Conservation (phyloP, 2,113 vertebrate species). For the Holacanthus passer region DNA sequence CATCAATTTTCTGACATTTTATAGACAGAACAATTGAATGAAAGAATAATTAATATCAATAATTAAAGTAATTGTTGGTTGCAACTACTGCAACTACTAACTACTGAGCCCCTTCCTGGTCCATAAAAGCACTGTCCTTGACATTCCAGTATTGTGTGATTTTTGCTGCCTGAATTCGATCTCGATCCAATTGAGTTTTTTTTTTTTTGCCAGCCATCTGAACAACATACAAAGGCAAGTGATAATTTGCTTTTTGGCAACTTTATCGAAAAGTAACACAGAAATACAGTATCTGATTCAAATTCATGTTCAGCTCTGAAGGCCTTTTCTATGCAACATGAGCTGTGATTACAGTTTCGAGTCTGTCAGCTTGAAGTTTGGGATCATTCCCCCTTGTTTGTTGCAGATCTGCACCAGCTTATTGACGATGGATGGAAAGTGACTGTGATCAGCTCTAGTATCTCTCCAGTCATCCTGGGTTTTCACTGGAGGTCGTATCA, state of each 20-base stretch:
- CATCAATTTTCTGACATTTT: not conserved
- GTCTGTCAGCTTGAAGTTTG: not conserved
- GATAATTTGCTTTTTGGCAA: not conserved
- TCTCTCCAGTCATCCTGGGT: not conserved
- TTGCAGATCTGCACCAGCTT: not conserved
- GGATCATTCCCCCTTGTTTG: not conserved
- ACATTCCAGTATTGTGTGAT: not conserved
- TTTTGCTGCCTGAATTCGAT: not conserved
- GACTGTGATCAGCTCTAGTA: constrained; percentile 5
- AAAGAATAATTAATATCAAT: too few relatives aligned
- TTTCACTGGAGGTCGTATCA: constrained; percentile 7
- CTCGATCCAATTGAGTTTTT: not conserved
- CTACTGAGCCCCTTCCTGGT: not conserved
- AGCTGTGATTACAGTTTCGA: not conserved
- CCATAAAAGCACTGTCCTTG: not conserved
- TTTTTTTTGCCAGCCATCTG: not conserved
- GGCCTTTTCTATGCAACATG: not conserved
- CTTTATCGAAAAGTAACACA: not conserved
- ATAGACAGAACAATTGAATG: not conserved
- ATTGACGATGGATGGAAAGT: not conserved
- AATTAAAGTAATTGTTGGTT: not conserved
- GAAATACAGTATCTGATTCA: not conserved
- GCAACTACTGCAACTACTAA: too few relatives aligned
- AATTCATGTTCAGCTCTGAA: not conserved
- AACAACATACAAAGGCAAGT: not conserved